Evolutionary conservation across 1,140 invertebrate genomes (phyloP).

Genomic region (Atta cephalotes): DNA sequence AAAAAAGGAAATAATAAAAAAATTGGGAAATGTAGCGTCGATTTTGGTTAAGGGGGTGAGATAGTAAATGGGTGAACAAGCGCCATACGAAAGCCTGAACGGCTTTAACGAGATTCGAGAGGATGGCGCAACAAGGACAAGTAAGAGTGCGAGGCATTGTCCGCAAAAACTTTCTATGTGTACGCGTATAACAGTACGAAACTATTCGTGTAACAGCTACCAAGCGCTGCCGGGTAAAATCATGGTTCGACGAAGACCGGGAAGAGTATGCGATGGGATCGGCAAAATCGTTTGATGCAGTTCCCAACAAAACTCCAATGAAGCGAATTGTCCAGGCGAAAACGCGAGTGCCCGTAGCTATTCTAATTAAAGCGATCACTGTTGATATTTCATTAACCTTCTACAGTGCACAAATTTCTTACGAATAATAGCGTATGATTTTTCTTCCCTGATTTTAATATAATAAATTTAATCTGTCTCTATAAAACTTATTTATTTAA

Average conservation of each 20-base stretch:
- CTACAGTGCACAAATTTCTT: slow-evolving; percentile 5
- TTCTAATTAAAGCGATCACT: slow-evolving; percentile 35
- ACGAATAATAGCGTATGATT: not conserved
- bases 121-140: slow-evolving; percentile 18
- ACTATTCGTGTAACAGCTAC: slow-evolving; percentile 19
- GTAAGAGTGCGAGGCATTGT: slow-evolving; percentile 17
- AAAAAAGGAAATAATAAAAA: not conserved
- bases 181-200: slow-evolving; percentile 28
- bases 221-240: slow-evolving; percentile 29
- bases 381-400: slow-evolving; percentile 40
- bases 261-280: not conserved
- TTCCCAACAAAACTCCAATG: slow-evolving; percentile 24
- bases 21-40: not conserved
- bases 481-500: not conserved
- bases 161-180: slow-evolving; percentile 26
- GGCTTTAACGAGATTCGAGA: slow-evolving; percentile 47
- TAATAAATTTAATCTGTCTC: not conserved
- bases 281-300: slow-evolving; percentile 52
- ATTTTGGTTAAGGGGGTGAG: slow-evolving; percentile 34
- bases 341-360: not conserved
- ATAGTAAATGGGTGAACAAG: slow-evolving; percentile 6
- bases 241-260: not conserved
- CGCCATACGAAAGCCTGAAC: slow-evolving; percentile 40
- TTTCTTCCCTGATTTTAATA: not conserved
- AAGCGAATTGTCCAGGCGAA: not conserved